Base-by-base conservation (phyloP, 2,797 vertebrate species). In the Amblyopsis hoosieri region DNA sequence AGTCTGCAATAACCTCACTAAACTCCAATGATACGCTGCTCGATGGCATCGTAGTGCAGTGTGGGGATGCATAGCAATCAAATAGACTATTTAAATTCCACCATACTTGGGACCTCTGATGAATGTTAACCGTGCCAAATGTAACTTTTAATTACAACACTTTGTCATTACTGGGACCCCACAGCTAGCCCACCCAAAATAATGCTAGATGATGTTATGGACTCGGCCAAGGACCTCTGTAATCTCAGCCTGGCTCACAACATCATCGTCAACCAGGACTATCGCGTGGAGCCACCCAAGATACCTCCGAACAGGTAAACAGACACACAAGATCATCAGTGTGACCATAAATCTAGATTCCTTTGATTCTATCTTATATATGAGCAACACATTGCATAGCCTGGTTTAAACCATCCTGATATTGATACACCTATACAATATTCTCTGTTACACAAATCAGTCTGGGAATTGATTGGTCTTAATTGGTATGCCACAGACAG, bases 191-290 rank as follows among this genome's bases (percentile, higher is more conserved):
- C 97, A 63, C 96, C 97, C 46, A 94, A 93, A 88, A 61, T 94
- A 57, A 94, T 91, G 0, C 91, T 97, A 83, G 95, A 98, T 47
- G 94, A 96, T 46, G 91, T 98, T 62, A 97, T 97, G 95, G 88
- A 93, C 45, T 84, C 94, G 49, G 90, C 93, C 57, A 94, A 87
- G 86, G 95, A 96, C 69, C 76, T 99, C 51, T 91, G 91, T 68
- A 90, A 96, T 71, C 90, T 98, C 87, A 91, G 88, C 64, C 72
- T 98, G 31, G 93, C 93, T 79, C 97, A 98, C 23, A 95, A 99
- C 88, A 97, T 99, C 71, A 90, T 93, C 48, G 89, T 96, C 47
- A 96, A 98, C 74, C 90, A 71, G 57, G 88, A 91, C 62, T 96
- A 98, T 59, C 91, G 92, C 7, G 52, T 97, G 67, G 92, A 94